Percentiles rank a stretch among this genome's conserved stretches.
Conservation (phyloP, 2,888 invertebrate genomes). For the Tuta absoluta region DNA sequence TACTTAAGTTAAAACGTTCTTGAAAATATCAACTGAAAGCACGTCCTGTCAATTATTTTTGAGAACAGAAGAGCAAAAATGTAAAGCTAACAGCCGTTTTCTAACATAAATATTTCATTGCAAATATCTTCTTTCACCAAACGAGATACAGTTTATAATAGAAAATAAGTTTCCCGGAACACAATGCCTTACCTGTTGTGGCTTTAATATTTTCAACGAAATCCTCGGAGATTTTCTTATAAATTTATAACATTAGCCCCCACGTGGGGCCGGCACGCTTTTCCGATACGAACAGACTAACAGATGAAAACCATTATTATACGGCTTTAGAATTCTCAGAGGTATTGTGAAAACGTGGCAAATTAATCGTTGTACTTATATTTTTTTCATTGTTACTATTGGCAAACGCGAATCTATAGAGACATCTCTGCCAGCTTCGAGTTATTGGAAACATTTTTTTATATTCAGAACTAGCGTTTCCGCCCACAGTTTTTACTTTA, state of each 20-base stretch:
- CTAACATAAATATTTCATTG: slow-evolving; percentile 10
- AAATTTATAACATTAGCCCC: slow-evolving; percentile 25
- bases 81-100: background rate
- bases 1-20: background rate
- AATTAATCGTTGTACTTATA: background rate
- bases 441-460: no score
- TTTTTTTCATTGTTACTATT: background rate
- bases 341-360: background rate
- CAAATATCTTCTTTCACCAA: background rate
- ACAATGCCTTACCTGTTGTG: slow-evolving; percentile 24
- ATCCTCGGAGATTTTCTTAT: slow-evolving; percentile 26
- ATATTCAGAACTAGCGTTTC: no score
- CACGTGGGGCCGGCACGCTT: slow-evolving; percentile 3
- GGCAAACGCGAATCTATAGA: background rate
- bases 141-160: slow-evolving; percentile 22
- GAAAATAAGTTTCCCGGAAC: slow-evolving; percentile 17
- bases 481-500: no score
- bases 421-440: no score
- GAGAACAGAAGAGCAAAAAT: background rate
- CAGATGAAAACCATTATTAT: background rate
- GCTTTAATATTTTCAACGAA: slow-evolving; percentile 26
- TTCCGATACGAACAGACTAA: slow-evolving; percentile 9
- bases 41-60: slow-evolving; percentile 6
- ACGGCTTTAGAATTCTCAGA: background rate
- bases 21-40: background rate